A percentile compares a stretch with the other conserved stretches of the same genome.
These are phyloP conservation scores for Porites australiensis DNA, from an alignment of 64 coral and sea anemone species.

Conservation along the genomic window DNA sequence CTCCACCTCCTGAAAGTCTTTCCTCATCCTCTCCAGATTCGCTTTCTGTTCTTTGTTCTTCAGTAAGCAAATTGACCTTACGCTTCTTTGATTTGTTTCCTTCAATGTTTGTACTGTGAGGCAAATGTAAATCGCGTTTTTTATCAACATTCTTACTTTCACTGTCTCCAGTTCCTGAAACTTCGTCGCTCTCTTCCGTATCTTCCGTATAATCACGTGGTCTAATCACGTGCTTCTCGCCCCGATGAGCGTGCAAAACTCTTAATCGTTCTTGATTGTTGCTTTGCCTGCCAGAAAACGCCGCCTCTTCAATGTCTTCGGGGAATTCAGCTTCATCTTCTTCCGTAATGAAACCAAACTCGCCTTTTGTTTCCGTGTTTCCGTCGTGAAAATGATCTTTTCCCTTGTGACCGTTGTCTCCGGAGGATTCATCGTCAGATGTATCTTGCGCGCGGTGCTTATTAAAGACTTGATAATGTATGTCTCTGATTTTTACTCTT, in stretches of 20 bases:
- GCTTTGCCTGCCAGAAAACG: neutral
- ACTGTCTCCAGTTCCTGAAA: neutral
- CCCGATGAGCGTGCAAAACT: neutral
- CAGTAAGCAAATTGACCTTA: neutral
- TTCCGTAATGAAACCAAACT: constrained; percentile 23
- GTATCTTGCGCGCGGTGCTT: neutral
- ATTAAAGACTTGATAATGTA: neutral
- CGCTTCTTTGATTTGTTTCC: neutral
- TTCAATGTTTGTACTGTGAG: neutral
- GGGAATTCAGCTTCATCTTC: neutral
- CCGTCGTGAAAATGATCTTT: neutral
- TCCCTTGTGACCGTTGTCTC: neutral
- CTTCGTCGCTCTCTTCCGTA: neutral
- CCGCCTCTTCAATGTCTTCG: neutral
- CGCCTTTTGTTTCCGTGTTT: neutral
- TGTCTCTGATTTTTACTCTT: neutral
- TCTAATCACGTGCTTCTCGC: neutral
- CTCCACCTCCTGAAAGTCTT: neutral
- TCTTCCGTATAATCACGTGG: neutral
- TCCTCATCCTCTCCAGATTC: neutral
- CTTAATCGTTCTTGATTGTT: neutral
- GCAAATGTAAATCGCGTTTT: neutral
- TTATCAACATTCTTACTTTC: too few relatives aligned
- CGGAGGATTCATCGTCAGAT: neutral
- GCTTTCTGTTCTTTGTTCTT: neutral